phyloP scores from a whole-genome alignment of 2,797 vertebrate species.

The Sebastes aleutianus region DNA sequence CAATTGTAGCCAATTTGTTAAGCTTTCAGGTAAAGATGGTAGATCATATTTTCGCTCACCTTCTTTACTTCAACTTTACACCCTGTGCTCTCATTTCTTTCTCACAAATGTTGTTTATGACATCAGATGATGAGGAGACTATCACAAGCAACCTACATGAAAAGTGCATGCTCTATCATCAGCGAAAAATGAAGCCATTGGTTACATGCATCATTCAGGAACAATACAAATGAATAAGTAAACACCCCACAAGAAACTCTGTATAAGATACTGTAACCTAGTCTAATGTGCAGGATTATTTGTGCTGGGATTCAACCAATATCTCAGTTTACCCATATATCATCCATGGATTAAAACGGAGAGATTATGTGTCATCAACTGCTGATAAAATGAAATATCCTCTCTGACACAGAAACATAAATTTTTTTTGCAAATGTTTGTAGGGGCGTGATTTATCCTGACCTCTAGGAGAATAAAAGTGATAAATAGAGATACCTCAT shows the following conservation, averaged over 20 bases:
- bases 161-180: slow-evolving; percentile 48
- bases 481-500: background rate
- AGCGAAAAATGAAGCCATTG: slow-evolving; percentile 19
- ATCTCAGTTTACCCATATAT: background rate
- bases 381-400: background rate
- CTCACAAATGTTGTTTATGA: background rate
- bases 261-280: background rate
- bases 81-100: slow-evolving; percentile 2
- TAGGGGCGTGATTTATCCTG: background rate
- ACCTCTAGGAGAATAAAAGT: background rate
- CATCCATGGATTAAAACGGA: background rate
- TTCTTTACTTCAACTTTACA: background rate
- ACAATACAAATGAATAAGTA: slow-evolving; percentile 15
- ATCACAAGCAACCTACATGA: slow-evolving; percentile 11
- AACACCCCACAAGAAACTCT: slow-evolving; percentile 3
- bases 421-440: background rate
- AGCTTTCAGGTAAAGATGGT: background rate
- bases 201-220: slow-evolving; percentile 33
- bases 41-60: background rate
- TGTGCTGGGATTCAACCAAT: background rate
- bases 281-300: slow-evolving; percentile 3
- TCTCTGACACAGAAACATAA: background rate
- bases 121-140: background rate
- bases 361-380: background rate
- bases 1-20: background rate